Evolutionary conservation across 1,140 invertebrate species (phyloP), one percentile per base, ranked within the genome.

Genomic region (Aphelinus certus): DNA sequence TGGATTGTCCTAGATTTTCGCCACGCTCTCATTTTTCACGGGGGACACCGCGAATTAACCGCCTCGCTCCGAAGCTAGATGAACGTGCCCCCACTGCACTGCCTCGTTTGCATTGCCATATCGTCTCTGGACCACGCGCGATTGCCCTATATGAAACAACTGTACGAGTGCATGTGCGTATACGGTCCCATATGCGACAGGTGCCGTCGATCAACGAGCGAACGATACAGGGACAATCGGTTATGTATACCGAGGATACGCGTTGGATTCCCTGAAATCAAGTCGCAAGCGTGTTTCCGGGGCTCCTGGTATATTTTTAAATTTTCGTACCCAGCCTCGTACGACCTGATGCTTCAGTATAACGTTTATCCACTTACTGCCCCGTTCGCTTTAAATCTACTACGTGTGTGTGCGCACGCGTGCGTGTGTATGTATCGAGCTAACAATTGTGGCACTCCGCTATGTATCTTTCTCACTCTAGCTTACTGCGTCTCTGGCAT

Each of bases 351-450:
- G 71, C 57, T 65, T 72, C 67, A 71, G 65, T 49, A 26, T 26
- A 47, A 58, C 75, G 75, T 76, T 76, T 76, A 76, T 76, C 65
- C 75, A 76, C 75, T 76, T 76, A 76, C 43, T 51, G 69, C 57
- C 62, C 70, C 49, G 68, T 72, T 76, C 49, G 70, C 58, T 72
- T 71, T 51, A 63, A 76, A 67, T 67, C 65, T 72, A 26, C 65
- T 26, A 26, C 26, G 26, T 26, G 26, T 26, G 26, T 26, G 26
- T 26, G 26, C 26, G 26, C 26, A 26, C 26, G 26, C 26, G 26
- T 26, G 26, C 0, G 26, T 26, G 26, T 26, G 26, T 75, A 55
- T 68, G 68, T 61, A 47, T 42, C 47, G 67, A 65, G 55, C 58
- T 65, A 62, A 75, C 62, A 75, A 75, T 76, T 71, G 74, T 3